Conservation (phyloP, 2,797 vertebrate species). For the Phrynocephalus forsythii region DNA sequence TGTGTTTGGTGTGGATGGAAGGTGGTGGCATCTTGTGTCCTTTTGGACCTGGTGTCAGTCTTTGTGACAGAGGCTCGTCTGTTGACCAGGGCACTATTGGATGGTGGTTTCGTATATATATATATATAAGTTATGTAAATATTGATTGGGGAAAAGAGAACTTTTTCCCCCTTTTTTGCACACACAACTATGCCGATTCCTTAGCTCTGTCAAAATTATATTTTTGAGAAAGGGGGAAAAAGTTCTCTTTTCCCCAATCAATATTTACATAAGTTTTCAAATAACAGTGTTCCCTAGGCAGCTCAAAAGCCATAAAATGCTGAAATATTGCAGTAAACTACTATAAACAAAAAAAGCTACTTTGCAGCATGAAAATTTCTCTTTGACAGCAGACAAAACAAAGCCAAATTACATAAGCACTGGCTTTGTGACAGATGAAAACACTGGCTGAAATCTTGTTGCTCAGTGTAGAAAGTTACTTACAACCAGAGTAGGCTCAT, state of each 20-base stretch:
- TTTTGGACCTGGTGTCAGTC: too few species aligned
- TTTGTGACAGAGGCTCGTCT: too few species aligned
- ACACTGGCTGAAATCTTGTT: not conserved
- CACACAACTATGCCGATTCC: not conserved
- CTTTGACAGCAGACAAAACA: not conserved
- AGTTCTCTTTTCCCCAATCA: not conserved
- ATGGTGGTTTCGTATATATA: too few species aligned
- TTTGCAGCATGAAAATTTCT: not conserved
- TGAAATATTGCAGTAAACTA: not conserved
- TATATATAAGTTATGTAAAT: too few species aligned
- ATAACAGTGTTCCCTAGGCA: not conserved
- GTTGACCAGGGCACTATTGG: too few species aligned
- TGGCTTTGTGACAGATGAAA: not conserved
- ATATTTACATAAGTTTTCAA: not conserved
- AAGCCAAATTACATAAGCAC: not conserved
- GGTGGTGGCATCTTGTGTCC: too few species aligned
- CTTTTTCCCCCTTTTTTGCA: too few species aligned
- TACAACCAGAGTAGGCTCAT: not conserved
- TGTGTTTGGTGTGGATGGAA: too few species aligned
- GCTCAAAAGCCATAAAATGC: not conserved
- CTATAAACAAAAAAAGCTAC: too few species aligned
- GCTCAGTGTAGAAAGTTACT: not conserved
- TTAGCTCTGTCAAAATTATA: not conserved
- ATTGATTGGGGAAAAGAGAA: too few species aligned
- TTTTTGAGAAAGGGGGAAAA: not conserved